Base-by-base conservation (phyloP, 1,140 invertebrate genomes). In the Drosophila kohkoa region DNA sequence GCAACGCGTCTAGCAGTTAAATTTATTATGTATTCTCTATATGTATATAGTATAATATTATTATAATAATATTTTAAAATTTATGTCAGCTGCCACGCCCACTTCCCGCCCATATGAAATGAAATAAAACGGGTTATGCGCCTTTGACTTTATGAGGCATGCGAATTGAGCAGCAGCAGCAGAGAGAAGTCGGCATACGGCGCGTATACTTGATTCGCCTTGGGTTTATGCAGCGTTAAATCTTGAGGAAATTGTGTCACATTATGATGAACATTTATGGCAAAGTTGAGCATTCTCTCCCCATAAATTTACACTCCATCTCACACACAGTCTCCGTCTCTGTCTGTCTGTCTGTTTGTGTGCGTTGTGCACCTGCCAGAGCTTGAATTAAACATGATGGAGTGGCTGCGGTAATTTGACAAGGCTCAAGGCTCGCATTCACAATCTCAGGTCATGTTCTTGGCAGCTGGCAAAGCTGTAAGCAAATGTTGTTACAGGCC, bases 231-330 rank as follows among this genome's bases (percentile, higher is more conserved):
- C 83, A 65, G 81, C 85, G 85, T 89, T 89, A 89, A 89, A 89
- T 89, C 85, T 89, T 79, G 71, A 81, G 85, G 75, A 89, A 89
- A 89, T 89, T 89, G 85, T 89, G 85, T 89, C 85, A 85, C 85
- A 89, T 89, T 85, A 89, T 89, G 81, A 87, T 87, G 85, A 88
- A 89, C 83, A 87, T 87, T 87, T 87, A 87, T 87, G 83, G 77
- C 77, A 80, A 83, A 83, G 77, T 78, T 81, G 85, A 89, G 80
- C 81, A 82, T 80, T 78, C 20, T 4, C 20, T 59, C 69, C 77
- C 52, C 83, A 87, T 87, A 87, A 87, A 87, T 87, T 87, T 70
- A 49, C 38, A 73, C 77, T 65, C 72, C 78, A 13, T 81, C 55
- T 58, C 20, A 25, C 20, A 25, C 20, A 25, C 20, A 25, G 11